Evolutionary conservation across 2,888 invertebrate species (phyloP), one percentile per base, ranked within the genome.

Genomic region (Galeruca laticollis): DNA sequence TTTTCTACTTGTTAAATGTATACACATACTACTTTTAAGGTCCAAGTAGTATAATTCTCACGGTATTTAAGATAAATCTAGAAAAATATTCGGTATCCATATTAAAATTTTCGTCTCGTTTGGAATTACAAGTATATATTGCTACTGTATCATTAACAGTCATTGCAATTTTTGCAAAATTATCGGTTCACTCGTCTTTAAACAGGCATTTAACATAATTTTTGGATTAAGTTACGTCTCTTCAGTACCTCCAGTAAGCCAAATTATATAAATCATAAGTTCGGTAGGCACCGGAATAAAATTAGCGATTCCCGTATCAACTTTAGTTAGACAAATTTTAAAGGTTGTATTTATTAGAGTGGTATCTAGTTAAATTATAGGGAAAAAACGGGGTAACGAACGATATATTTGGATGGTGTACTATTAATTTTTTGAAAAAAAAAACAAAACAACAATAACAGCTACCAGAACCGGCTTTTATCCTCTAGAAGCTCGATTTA

Each of bases 81-180:
- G 43, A 43, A 43, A n/a, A 43, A 43, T 43, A 43, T 43, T 43
- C 43, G 43, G 26, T 6, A 26, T 26, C 26, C 26, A 6, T 26
- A n/a, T 26, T 5, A 26, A 26, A 26, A 26, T 26, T 26, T 26
- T 26, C 26, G 26, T 26, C 26, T 26, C 26, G 26, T 26, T 26
- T 26, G 26, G 6, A 26, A 26, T 26, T 26, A 6, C 26, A 6
- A 26, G 18, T n/a, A n/a, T n/a, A n/a, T n/a, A n/a, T 67, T 64
- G 80, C 82, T 82, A 81, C 82, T 79, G 82, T 82, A 80, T 82
- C 76, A 82, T 82, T 81, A 82, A 79, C 68, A 77, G 78, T 75
- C 80, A 77, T 78, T 76, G 79, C 79, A 77, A 79, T 80, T 79
- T 80, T 78, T 78, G 73, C 76, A 73, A 81, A 81, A 82, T 82